Conservation (phyloP, 2,797 vertebrate genomes). For the Urocyon cinereoargenteus region DNA sequence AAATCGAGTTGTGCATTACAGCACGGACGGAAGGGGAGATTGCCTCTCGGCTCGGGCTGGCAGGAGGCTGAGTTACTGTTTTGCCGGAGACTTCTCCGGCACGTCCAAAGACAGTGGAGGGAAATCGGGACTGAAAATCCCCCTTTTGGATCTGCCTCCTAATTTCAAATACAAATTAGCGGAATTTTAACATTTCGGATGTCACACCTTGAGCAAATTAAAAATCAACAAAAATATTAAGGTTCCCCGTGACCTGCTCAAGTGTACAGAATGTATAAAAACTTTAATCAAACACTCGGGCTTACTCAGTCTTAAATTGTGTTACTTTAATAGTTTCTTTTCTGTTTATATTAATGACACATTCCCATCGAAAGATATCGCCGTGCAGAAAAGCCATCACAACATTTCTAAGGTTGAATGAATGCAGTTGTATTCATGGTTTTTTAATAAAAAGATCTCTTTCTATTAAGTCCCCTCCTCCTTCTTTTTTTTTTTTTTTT, state of each 20-base stretch:
- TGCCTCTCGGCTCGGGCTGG: constrained; percentile 46
- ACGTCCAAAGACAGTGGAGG: constrained; percentile 75
- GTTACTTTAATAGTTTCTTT: constrained; percentile 99
- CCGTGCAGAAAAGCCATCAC: constrained; percentile 95
- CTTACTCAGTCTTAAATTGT: constrained; percentile 98
- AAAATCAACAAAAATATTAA: constrained; percentile 90
- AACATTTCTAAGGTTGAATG: constrained; percentile 98
- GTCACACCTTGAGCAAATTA: constrained; percentile 88
- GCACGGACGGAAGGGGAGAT: constrained; percentile 73
- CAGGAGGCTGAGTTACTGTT: constrained; percentile 71
- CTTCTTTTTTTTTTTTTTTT: not conserved
- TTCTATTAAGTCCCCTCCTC: constrained; percentile 92
- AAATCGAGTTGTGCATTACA: constrained; percentile 24
- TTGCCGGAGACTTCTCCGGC: constrained; percentile 66
- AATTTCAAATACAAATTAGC: constrained; percentile 86
- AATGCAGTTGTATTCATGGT: constrained; percentile 94
- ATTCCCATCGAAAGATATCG: constrained; percentile 97
- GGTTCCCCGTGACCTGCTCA: constrained; percentile 89
- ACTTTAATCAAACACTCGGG: constrained; percentile 99
- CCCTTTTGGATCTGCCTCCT: constrained; percentile 78
- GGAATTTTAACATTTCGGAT: constrained; percentile 86
- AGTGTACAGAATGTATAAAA: constrained; percentile 95
- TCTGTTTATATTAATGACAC: constrained; percentile 98
- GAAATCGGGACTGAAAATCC: constrained; percentile 71
- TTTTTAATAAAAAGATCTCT: constrained; percentile 92